Evolutionary conservation across 2,113 vertebrate genomes (phyloP), one percentile per base, ranked within the genome.

Genomic region (Catagonus wagneri): DNA sequence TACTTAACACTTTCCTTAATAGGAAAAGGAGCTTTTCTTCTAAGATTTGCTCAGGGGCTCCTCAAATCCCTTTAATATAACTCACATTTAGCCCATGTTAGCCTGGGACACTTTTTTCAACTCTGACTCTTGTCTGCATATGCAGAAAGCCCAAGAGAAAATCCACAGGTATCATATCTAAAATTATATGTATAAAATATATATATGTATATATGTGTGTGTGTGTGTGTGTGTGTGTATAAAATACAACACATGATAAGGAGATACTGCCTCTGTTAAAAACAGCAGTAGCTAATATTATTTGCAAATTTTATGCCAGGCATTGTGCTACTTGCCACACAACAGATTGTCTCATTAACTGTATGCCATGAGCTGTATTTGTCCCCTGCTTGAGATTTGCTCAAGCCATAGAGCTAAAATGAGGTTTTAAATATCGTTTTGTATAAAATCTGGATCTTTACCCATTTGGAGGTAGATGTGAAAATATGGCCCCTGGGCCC

Each of bases 1-100:
- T 92, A 89, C 74, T 97, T 95, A 79, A 79, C 1, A 4, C 94
- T 97, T 98, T 80, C 75, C 95, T 95, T 96, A 81, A 94, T 81
- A 52, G 75, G 76, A 56, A 89, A 96, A 72, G 90, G 19, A 65
- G 63, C 50, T 90, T 96, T 94, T 86, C 44, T 93, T 80, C 54
- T 93, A 15, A 15, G 14, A 58, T 71, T 89, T 44, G 78, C 61
- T 79, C 4, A 61, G 74, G 68, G 29, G 29, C 3, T 89, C 88
- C 68, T 56, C 17, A 32, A 80, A 44, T 83, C 76, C 50, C 56
- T 84, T 90, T 68, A 63, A 25, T 83, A 19, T 89, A 90, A 86
- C 23, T 69, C n/a, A 39, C 92, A 25, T 56, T 66, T 61, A 80
- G 39, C 23, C 6, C 60, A 83, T 63, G 3, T 60, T 79, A n/a